A percentile compares a stretch with the other conserved stretches of the same genome.
Conservation (phyloP, 2,888 invertebrate species). For the Lomographa bimaculata region DNA sequence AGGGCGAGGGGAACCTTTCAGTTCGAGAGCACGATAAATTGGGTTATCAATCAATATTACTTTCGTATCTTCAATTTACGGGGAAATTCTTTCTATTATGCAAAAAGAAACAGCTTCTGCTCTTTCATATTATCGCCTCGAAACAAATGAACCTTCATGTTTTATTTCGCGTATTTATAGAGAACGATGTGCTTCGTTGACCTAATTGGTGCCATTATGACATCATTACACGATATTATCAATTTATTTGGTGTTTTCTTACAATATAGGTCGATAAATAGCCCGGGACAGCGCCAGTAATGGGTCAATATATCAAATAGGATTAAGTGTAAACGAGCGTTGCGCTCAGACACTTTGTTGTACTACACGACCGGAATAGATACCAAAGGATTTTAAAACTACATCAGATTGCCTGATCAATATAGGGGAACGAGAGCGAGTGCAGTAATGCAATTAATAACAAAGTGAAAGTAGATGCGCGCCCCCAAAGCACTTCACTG, state of each 20-base stretch:
- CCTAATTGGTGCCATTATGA: constrained; percentile 29
- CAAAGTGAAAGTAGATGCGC: constrained; percentile 24
- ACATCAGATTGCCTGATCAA: constrained; percentile 8
- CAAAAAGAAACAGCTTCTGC: constrained; percentile 23
- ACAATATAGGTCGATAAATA: constrained; percentile 63
- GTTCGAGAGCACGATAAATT: constrained; percentile 48
- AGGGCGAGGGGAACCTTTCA: constrained; percentile 37
- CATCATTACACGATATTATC: constrained; percentile 31
- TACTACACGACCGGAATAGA: constrained; percentile 64
- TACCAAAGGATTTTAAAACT: constrained; percentile 44
- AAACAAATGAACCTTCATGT: constrained; percentile 4
- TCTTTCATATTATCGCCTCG: constrained; percentile 2
- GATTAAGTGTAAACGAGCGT: constrained; percentile 77
- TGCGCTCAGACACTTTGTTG: constrained; percentile 66
- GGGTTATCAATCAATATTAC: constrained; percentile 65
- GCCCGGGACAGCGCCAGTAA: constrained; percentile 70
- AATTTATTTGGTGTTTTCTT: constrained; percentile 57
- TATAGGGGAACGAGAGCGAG: not conserved
- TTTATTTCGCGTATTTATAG: constrained; percentile 13
- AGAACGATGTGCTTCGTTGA: constrained; percentile 13
- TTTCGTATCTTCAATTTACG: constrained; percentile 51
- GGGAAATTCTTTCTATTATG: constrained; percentile 44
- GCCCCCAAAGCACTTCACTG: constrained; percentile 37
- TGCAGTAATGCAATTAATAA: constrained; percentile 23
- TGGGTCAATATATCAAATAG: constrained; percentile 79